These are phyloP conservation scores for Tenrec ecaudatus DNA, from an alignment of 2,113 vertebrate species.

Conservation along the genomic window DNA sequence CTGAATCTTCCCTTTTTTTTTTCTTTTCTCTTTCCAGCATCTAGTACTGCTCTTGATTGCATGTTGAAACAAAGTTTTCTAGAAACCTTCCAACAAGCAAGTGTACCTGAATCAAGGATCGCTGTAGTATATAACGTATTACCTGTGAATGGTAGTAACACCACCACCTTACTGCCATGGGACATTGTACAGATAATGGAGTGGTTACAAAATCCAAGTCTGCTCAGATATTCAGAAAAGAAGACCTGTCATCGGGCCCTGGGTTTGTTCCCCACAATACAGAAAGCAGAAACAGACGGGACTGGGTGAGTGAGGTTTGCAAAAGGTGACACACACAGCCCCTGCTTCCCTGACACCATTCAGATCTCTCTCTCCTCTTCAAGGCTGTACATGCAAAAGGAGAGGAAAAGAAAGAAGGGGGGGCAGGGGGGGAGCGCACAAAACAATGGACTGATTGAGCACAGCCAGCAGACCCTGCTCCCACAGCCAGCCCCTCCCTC, in stretches of 20 bases:
- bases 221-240: constrained; percentile 22
- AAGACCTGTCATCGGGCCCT: not conserved
- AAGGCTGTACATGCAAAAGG: not conserved
- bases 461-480: not conserved
- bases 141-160: not conserved
- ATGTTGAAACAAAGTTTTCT: not conserved
- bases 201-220: not conserved
- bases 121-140: not conserved
- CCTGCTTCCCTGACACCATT: rapidly evolving
- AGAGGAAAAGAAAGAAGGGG: not conserved
- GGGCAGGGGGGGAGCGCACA: not conserved
- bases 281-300: constrained; percentile 52
- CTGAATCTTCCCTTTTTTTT: not conserved
- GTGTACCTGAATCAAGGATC: not conserved
- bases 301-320: not conserved
- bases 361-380: not conserved
- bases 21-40: not conserved
- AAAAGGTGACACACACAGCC: not conserved
- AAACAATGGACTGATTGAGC: not conserved
- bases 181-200: not conserved
- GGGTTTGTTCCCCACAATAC: not conserved
- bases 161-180: not conserved
- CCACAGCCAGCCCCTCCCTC: rapidly evolving
- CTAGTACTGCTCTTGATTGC: not conserved
- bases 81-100: not conserved